A percentile compares a stretch with the other conserved stretches of the same genome.
Conservation (phyloP, 2,113 vertebrate species). For the Verasper variegatus region DNA sequence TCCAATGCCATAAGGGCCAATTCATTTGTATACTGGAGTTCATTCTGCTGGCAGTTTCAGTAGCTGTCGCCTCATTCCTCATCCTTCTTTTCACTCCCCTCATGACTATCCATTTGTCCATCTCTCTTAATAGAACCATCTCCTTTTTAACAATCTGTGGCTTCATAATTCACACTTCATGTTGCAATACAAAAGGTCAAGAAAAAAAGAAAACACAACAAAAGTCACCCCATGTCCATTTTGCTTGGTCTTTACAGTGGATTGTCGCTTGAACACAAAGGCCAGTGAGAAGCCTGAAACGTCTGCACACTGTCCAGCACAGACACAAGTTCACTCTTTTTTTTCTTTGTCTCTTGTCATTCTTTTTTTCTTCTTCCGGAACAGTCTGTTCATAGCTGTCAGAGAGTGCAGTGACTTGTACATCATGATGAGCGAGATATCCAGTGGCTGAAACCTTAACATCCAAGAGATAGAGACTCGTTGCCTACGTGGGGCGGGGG, state of each 20-base stretch:
- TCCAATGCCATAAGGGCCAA: slow-evolving; percentile 34
- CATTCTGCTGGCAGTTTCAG: slow-evolving; percentile 82
- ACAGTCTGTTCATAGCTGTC: slow-evolving; percentile 71
- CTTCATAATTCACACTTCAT: slow-evolving; percentile 70
- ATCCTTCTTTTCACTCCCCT: slow-evolving; percentile 23
- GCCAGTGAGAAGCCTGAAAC: slow-evolving; percentile 71
- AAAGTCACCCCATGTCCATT: slow-evolving; percentile 75
- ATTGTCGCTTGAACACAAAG: slow-evolving; percentile 86
- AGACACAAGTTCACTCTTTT: slow-evolving; percentile 71
- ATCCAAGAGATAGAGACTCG: slow-evolving; percentile 69
- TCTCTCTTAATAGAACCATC: slow-evolving; percentile 45
- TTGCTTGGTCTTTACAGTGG: slow-evolving; percentile 84
- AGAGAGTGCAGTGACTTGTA: slow-evolving; percentile 73
- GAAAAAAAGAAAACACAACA: slow-evolving; percentile 35
- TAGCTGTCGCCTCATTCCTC: slow-evolving; percentile 73
- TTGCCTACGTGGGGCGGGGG: slow-evolving; percentile 41
- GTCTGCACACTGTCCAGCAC: slow-evolving; percentile 78
- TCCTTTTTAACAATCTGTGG: slow-evolving; percentile 46
- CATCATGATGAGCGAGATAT: slow-evolving; percentile 75
- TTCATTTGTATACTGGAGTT: slow-evolving; percentile 42
- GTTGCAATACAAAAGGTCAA: slow-evolving; percentile 76
- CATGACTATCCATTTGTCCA: slow-evolving; percentile 44
- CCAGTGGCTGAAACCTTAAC: slow-evolving; percentile 75
- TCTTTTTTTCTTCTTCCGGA: slow-evolving; percentile 49
- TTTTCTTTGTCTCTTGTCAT: slow-evolving; percentile 36